phyloP scores from a whole-genome alignment of 92 coral and sea anemone species.

The Palythoa heliodiscus region DNA sequence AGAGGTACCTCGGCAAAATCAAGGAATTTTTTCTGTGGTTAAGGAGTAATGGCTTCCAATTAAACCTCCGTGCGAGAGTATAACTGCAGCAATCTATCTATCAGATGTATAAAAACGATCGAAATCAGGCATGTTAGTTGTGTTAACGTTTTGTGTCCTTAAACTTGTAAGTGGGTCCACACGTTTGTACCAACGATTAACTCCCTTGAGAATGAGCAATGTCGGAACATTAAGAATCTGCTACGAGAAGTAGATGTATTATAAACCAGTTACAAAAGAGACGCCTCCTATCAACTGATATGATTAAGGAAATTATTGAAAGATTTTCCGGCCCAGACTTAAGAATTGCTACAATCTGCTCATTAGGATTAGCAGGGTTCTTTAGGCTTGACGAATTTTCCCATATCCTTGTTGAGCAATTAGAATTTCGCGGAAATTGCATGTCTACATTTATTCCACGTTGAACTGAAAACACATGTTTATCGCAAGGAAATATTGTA shows the following conservation, averaged over 20 bases:
- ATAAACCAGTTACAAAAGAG: neutral
- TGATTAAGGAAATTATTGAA: neutral
- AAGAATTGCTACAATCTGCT: neutral
- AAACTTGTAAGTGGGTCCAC: neutral
- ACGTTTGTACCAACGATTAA: neutral
- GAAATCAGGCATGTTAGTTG: neutral
- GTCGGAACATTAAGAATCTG: neutral
- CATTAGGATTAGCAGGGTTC: neutral
- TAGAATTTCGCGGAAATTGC: neutral
- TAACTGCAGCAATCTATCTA: neutral
- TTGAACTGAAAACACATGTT: slow-evolving; percentile 35
- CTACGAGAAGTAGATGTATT: neutral
- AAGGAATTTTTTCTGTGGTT: neutral
- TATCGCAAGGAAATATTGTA: slow-evolving; percentile 43
- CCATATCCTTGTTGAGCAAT: neutral
- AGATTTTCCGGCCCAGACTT: neutral
- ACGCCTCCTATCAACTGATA: neutral
- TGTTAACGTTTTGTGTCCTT: neutral
- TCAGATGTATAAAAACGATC: neutral
- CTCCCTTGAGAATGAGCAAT: neutral
- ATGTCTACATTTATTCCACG: slow-evolving; percentile 36
- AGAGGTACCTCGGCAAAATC: neutral
- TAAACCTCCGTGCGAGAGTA: no score
- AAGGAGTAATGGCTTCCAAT: neutral
- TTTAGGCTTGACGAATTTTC: neutral